Conservation (phyloP, 1,140 invertebrate species). For the Plutomurus gul region DNA sequence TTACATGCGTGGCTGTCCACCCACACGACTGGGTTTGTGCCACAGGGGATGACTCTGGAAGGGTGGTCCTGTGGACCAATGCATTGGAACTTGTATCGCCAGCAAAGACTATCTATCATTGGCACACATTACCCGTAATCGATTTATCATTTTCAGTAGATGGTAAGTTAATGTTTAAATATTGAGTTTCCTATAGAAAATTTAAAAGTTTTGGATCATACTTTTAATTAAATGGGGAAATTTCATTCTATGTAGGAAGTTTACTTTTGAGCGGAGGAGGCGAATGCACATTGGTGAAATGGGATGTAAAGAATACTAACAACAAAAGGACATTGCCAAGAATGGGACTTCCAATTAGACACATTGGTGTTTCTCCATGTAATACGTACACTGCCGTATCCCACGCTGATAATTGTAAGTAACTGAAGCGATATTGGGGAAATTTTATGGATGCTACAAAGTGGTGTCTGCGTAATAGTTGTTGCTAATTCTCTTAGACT, state of each 20-base stretch:
- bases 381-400: constrained; percentile 70
- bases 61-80: constrained; percentile 70
- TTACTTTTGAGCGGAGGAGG: constrained; percentile 75
- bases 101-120: constrained; percentile 70
- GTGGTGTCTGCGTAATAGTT: too few relatives aligned
- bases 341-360: constrained; percentile 70
- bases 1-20: constrained; percentile 74
- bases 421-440: too few relatives aligned
- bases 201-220: neutral
- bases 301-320: constrained; percentile 65
- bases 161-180: constrained; percentile 59
- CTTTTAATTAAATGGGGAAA: neutral
- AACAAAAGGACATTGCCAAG: constrained; percentile 72
- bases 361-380: constrained; percentile 69
- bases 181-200: neutral
- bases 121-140: constrained; percentile 76
- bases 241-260: constrained; percentile 60
- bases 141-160: constrained; percentile 71
- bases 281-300: constrained; percentile 80
- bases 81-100: constrained; percentile 52
- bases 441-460: too few relatives aligned
- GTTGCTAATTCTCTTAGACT: too few relatives aligned
- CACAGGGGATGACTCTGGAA: constrained; percentile 71
- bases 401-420: constrained; percentile 73
- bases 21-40: constrained; percentile 69